Percentiles rank a stretch among this genome's conserved stretches.
Conservation (phyloP, 1,140 invertebrate genomes). For the Campoletis sonorensis region DNA sequence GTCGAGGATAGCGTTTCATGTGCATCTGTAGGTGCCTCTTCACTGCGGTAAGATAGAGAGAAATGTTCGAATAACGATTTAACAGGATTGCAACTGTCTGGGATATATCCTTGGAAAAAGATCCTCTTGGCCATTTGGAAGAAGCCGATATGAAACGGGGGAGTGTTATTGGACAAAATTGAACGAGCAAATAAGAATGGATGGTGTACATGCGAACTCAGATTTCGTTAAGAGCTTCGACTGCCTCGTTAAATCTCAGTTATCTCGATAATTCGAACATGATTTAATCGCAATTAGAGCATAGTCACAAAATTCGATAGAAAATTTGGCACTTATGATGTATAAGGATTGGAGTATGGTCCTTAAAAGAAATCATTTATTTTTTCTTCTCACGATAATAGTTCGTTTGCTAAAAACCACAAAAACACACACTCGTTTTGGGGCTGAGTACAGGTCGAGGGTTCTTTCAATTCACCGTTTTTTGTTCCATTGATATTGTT, state of each 20-base stretch:
- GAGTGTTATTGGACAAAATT: background rate
- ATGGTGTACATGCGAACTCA: background rate
- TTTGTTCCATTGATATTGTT: no score
- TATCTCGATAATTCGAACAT: background rate
- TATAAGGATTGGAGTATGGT: no score
- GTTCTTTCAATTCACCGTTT: no score
- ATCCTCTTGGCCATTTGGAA: background rate
- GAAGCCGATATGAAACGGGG: background rate
- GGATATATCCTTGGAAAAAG: background rate
- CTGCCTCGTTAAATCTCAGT: background rate
- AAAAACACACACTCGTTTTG: no score
- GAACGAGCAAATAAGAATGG: constrained; percentile 2
- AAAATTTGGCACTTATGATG: background rate
- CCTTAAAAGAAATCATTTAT: no score
- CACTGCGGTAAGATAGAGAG: background rate
- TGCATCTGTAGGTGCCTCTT: background rate
- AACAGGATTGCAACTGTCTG: constrained; percentile 10
- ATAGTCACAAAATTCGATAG: background rate
- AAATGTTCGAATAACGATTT: constrained; percentile 1
- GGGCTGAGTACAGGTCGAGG: no score
- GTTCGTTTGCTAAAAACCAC: no score
- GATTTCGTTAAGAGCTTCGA: constrained; percentile 2
- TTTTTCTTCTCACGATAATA: no score
- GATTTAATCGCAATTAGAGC: background rate
- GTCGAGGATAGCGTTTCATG: background rate